A percentile compares a stretch with the other conserved stretches of the same genome.
These are phyloP conservation scores for Acanthisitta chloris DNA, from an alignment of 2,113 vertebrate species.

Conservation along the genomic window DNA sequence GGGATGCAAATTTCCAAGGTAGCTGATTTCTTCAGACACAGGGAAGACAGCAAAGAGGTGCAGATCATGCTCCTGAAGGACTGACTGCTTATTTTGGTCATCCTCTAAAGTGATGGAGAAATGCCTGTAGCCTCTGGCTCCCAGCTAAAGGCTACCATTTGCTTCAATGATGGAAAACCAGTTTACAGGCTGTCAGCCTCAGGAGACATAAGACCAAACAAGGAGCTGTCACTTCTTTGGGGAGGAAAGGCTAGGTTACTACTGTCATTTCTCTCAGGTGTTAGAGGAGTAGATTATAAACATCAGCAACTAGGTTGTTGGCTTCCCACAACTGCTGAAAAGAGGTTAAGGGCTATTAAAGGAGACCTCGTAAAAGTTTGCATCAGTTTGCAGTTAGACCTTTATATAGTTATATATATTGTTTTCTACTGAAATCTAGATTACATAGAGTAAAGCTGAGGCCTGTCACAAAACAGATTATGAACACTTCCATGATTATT, in stretches of 20 bases:
- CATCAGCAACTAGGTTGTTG: background rate
- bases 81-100: background rate
- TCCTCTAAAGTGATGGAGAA: background rate
- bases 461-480: background rate
- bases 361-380: background rate
- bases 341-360: background rate
- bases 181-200: background rate
- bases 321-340: background rate
- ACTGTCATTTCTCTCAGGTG: conserved; percentile 2
- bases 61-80: background rate
- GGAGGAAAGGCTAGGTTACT: background rate
- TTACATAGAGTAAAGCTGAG: background rate
- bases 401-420: too few species aligned
- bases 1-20: background rate
- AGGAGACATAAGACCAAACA: background rate
- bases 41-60: background rate
- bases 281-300: background rate
- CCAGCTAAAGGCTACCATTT: background rate
- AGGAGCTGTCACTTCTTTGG: background rate
- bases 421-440: background rate
- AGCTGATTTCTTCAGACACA: background rate
- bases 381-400: background rate
- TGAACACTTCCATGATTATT: background rate
- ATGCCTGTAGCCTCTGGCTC: background rate
- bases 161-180: background rate